These are phyloP conservation scores for Scylla paramamosain DNA, from an alignment of 1,140 invertebrate species.

Conservation along the genomic window DNA sequence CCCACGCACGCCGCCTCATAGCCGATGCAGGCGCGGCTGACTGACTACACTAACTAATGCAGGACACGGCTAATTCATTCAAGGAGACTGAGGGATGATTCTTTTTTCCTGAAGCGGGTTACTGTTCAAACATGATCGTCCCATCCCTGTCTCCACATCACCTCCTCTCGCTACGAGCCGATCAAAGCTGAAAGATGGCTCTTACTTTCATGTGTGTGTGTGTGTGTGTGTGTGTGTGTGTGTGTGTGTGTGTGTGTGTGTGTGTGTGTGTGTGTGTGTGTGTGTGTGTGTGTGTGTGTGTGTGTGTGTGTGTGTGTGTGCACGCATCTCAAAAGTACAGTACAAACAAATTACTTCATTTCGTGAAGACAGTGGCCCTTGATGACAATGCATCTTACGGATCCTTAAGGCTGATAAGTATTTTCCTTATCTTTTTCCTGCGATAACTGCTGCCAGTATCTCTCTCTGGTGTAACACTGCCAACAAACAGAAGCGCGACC, in stretches of 20 bases:
- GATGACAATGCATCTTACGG: neutral
- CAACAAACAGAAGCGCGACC: neutral
- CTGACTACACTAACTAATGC: too few species aligned
- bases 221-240: neutral
- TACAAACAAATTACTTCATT: neutral
- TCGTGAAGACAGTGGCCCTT: neutral
- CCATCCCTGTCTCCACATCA: neutral
- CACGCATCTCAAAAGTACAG: neutral
- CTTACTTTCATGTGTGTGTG: neutral
- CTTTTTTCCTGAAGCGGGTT: neutral
- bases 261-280: neutral
- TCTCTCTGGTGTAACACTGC: neutral
- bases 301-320: neutral
- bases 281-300: neutral
- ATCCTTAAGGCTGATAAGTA: neutral
- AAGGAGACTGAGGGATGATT: neutral
- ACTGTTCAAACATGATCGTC: too few species aligned
- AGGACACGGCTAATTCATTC: too few species aligned
- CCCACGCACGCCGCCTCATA: too few species aligned
- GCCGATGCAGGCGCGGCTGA: too few species aligned
- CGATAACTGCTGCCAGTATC: neutral
- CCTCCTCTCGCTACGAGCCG: too few species aligned
- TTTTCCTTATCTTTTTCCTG: constrained; percentile 24
- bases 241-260: neutral
- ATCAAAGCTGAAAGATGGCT: neutral